Conservation (phyloP, 2,113 vertebrate species). For the Galeopterus variegatus region DNA sequence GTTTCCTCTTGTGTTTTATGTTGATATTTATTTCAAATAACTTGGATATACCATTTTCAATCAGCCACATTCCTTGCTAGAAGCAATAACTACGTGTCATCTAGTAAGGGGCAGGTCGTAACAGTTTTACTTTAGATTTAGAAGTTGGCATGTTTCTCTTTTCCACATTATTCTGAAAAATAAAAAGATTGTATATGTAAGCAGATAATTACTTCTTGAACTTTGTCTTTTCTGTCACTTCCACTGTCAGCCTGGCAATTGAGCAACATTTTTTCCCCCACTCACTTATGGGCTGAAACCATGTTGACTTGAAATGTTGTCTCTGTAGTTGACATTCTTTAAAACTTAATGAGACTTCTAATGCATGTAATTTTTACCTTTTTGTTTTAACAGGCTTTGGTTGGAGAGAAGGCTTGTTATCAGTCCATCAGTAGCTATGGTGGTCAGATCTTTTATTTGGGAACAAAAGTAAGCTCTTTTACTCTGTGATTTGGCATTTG, state of each 20-base stretch:
- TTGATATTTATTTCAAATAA: constrained; percentile 52
- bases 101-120: background rate
- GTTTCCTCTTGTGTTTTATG: constrained; percentile 11
- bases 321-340: background rate
- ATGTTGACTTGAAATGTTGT: background rate
- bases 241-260: background rate
- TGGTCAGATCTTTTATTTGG: constrained; percentile 97
- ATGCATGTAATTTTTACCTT: constrained; percentile 30
- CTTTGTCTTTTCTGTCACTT: constrained; percentile 48
- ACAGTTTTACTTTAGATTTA: constrained; percentile 18
- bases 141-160: background rate
- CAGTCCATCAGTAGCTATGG: constrained; percentile 96
- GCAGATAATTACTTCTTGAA: background rate
- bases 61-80: background rate
- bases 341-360: constrained; percentile 46
- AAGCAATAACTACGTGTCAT: background rate
- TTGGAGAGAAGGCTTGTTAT: constrained; percentile 98
- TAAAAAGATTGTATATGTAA: background rate
- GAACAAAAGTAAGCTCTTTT: constrained; percentile 94
- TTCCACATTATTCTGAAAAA: constrained; percentile 44
- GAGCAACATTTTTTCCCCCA: background rate
- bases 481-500: background rate
- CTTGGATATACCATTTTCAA: background rate
- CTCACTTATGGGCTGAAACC: background rate
- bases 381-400: constrained; percentile 92